Evolutionary conservation across 2,888 invertebrate genomes (phyloP).

Genomic region (Xestia c-nigrum): DNA sequence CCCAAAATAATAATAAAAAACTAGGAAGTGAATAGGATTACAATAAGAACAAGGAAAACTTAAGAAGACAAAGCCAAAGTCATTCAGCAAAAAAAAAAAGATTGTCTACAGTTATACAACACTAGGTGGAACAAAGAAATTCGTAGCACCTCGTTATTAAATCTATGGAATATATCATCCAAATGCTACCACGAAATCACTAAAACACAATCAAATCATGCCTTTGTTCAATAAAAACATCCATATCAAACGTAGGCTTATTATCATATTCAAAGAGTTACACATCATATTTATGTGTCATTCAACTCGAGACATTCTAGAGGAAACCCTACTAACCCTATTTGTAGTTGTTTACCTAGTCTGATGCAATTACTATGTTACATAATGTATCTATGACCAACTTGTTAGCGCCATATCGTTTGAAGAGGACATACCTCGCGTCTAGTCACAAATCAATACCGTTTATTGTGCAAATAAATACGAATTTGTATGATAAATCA

Average conservation of each 20-base stretch:
- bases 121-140: constrained; percentile 16
- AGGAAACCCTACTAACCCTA: constrained; percentile 71
- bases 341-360: constrained; percentile 65
- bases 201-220: constrained; percentile 16
- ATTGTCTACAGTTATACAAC: constrained; percentile 24
- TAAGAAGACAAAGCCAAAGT: constrained; percentile 28
- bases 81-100: constrained; percentile 18
- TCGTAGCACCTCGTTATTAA: constrained; percentile 18
- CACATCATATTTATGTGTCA: constrained; percentile 60
- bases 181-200: constrained; percentile 20
- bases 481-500: constrained; percentile 24
- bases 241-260: constrained; percentile 18
- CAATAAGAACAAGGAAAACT: constrained; percentile 40
- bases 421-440: constrained; percentile 32
- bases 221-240: constrained; percentile 28
- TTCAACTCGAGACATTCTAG: constrained; percentile 66
- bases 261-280: constrained; percentile 42
- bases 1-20: constrained; percentile 30
- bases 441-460: constrained; percentile 23
- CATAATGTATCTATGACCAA: constrained; percentile 57
- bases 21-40: constrained; percentile 37
- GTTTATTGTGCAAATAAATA: constrained; percentile 45
- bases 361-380: constrained; percentile 62
- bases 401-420: constrained; percentile 49
- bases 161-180: constrained; percentile 12